Percentiles rank a stretch among this genome's conserved stretches.
These are phyloP conservation scores for Neolamprologus kungweensis DNA, from an alignment of 2,113 vertebrate species.

Conservation along the genomic window DNA sequence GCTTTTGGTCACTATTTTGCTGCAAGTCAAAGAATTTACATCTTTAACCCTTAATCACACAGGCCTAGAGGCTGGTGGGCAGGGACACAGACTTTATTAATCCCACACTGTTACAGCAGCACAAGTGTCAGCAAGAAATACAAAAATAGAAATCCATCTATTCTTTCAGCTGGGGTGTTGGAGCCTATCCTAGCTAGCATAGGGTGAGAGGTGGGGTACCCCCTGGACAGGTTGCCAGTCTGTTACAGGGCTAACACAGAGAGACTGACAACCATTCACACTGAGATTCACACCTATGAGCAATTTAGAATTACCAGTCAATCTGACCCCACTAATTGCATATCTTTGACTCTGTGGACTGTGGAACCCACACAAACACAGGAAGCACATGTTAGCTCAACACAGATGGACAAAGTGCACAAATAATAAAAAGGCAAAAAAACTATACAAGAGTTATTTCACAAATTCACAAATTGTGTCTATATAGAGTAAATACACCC, in stretches of 20 bases:
- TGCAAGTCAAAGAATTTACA: background rate
- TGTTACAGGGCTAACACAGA: background rate
- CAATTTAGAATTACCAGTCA: background rate
- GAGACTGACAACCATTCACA: background rate
- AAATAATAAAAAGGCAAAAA: background rate
- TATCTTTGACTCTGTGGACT: background rate
- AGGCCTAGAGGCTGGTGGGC: background rate
- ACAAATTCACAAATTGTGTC: background rate
- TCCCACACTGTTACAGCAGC: background rate
- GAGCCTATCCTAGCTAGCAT: background rate
- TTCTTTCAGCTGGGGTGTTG: background rate
- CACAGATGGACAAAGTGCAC: background rate
- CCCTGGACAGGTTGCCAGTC: background rate
- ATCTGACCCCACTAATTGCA: background rate
- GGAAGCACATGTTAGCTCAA: background rate
- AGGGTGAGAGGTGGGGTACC: background rate
- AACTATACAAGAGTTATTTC: background rate
- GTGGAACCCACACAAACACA: background rate
- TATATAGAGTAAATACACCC: background rate
- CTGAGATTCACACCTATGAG: background rate
- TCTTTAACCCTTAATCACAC: background rate
- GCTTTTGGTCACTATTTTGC: background rate
- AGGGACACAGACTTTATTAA: background rate
- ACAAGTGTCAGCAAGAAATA: background rate
- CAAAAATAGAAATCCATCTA: background rate